phyloP scores from a whole-genome alignment of 2,888 invertebrate species.

The Eristalinus aeneus region DNA sequence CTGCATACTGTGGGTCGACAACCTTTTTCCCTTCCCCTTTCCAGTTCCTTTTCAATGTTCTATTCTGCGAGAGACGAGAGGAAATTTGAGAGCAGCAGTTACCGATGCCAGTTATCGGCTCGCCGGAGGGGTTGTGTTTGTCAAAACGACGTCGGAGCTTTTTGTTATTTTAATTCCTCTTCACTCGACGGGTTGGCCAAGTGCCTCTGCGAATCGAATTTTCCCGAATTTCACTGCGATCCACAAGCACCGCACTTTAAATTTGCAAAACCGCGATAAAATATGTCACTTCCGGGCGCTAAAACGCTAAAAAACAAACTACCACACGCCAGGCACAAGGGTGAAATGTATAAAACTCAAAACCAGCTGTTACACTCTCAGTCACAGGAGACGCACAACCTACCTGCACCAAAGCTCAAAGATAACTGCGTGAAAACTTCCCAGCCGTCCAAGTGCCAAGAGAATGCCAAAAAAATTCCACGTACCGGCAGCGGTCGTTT shows the following conservation, averaged over 20 bases:
- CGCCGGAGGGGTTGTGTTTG: slow-evolving; percentile 51
- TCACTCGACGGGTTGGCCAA: slow-evolving; percentile 42
- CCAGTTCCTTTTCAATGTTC: neutral
- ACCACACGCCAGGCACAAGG: slow-evolving; percentile 4
- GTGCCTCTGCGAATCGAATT: slow-evolving; percentile 39
- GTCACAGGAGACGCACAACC: slow-evolving; percentile 32
- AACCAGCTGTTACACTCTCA: slow-evolving; percentile 4
- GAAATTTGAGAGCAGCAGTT: neutral
- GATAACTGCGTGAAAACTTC: slow-evolving; percentile 63
- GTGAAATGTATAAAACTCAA: neutral
- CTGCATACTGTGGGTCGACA: slow-evolving; percentile 65
- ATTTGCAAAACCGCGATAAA: neutral
- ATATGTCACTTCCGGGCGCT: neutral
- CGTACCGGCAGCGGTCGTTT: slow-evolving; percentile 2
- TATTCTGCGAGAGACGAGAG: neutral
- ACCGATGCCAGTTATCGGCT: slow-evolving; percentile 55
- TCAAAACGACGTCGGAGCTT: slow-evolving; percentile 51
- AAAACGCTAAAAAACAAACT: neutral
- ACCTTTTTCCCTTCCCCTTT: slow-evolving; percentile 46
- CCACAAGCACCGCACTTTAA: neutral
- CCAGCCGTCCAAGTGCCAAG: neutral
- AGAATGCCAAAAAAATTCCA: neutral
- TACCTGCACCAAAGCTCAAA: slow-evolving; percentile 46
- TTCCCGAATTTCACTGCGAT: slow-evolving; percentile 10
- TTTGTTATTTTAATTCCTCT: slow-evolving; percentile 55